Evolutionary conservation across 2,113 vertebrate genomes (phyloP).

Genomic region (Datnioides undecimradiatus): DNA sequence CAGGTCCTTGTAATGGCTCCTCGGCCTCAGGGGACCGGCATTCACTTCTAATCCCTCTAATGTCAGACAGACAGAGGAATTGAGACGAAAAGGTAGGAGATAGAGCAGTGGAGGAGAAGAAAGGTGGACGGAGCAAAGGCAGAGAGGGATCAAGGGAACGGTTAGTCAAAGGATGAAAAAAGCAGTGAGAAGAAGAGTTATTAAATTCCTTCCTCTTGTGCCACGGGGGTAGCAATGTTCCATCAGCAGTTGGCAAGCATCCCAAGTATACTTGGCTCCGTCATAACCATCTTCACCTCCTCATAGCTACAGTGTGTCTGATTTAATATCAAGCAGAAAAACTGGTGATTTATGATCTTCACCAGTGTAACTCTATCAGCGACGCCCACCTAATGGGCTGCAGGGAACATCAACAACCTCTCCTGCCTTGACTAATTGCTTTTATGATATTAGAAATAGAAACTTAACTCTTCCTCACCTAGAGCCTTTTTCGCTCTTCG

Average conservation of each 20-base stretch:
- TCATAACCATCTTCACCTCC: neutral
- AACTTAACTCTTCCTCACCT: constrained; percentile 14
- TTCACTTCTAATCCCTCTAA: constrained; percentile 39
- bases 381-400: constrained; percentile 20
- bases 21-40: constrained; percentile 30
- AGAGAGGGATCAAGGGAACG: neutral
- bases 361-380: constrained; percentile 9
- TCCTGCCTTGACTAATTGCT: constrained; percentile 8
- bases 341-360: constrained; percentile 35
- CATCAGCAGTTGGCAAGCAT: neutral
- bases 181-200: constrained; percentile 10
- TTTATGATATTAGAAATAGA: constrained; percentile 19
- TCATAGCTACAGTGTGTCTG: constrained; percentile 15
- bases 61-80: constrained; percentile 5
- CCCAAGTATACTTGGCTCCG: neutral
- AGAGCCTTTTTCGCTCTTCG: neutral
- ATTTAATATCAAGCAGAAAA: constrained; percentile 45
- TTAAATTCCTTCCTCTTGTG: constrained; percentile 60
- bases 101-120: neutral
- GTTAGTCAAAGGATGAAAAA: constrained; percentile 9
- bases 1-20: constrained; percentile 30
- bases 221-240: constrained; percentile 37
- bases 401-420: constrained; percentile 45
- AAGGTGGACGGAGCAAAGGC: too few species aligned
- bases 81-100: neutral